A percentile compares a stretch with the other conserved stretches of the same genome.
phyloP scores from a whole-genome alignment of 2,888 invertebrate species.

The Eilema depressum region DNA sequence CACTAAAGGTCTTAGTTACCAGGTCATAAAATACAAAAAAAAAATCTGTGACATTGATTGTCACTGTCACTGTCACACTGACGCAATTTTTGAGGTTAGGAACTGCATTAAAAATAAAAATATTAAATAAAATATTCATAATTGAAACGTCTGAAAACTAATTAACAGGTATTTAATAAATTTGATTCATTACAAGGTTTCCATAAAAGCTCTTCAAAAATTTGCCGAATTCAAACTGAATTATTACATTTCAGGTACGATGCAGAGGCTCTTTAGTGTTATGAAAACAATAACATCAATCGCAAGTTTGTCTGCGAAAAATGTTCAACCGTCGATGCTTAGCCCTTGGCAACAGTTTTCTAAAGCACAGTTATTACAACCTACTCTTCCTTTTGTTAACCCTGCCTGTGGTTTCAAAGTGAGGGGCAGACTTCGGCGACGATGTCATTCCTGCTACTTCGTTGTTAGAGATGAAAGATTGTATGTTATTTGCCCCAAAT shows the following conservation, averaged over 20 bases:
- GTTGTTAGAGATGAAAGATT: constrained; percentile 89
- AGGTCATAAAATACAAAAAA: too few species aligned
- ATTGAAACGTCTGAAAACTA: not conserved
- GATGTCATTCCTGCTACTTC: constrained; percentile 94
- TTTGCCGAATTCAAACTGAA: not conserved
- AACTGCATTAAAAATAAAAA: not conserved
- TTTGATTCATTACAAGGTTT: not conserved
- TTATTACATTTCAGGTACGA: constrained; percentile 52
- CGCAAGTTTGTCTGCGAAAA: constrained; percentile 44
- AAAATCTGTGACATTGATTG: too few species aligned
- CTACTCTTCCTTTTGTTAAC: constrained; percentile 64
- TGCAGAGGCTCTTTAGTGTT: constrained; percentile 67
- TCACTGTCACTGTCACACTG: not conserved
- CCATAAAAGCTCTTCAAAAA: not conserved
- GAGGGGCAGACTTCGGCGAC: constrained; percentile 88
- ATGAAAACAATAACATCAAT: constrained; percentile 57
- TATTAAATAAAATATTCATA: not conserved
- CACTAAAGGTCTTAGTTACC: too few species aligned
- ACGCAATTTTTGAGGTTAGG: constrained; percentile 1
- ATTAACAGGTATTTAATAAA: not conserved
- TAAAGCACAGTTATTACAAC: constrained; percentile 60
- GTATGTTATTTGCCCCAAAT: constrained; percentile 91
- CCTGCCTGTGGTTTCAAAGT: constrained; percentile 88
- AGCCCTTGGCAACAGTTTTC: constrained; percentile 59
- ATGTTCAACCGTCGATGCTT: constrained; percentile 53